Conservation (phyloP, 2,888 invertebrate genomes). For the Zaprionus bogoriensis region DNA sequence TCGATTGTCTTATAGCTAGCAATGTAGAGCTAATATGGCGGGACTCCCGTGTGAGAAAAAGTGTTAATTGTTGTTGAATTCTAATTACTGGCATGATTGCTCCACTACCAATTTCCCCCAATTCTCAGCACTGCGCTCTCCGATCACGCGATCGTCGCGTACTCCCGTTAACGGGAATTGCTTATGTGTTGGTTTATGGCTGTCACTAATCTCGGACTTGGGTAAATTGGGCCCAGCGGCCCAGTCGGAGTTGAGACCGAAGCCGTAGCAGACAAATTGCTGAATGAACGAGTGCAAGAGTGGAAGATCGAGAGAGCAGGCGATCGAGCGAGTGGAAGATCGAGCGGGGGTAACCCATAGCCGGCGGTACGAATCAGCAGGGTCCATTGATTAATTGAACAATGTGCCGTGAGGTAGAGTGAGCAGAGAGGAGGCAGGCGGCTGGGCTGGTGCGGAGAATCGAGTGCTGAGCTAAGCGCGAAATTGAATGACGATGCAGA, state of each 20-base stretch:
- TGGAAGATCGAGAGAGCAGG: not conserved
- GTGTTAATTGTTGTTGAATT: not conserved
- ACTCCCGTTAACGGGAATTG: constrained; percentile 31
- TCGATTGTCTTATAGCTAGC: not conserved
- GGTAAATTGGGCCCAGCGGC: constrained; percentile 48
- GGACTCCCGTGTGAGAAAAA: not conserved
- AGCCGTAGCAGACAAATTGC: constrained; percentile 49
- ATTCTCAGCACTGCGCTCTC: not conserved
- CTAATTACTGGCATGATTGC: too few relatives aligned
- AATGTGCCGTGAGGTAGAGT: too few relatives aligned
- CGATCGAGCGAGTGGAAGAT: not conserved
- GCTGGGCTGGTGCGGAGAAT: not conserved
- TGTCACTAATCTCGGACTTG: constrained; percentile 43
- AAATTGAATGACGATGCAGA: constrained; percentile 42
- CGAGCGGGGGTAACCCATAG: constrained; percentile 27
- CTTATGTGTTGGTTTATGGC: constrained; percentile 44
- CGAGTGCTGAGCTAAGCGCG: constrained; percentile 22
- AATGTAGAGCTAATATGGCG: too few relatives aligned
- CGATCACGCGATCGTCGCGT: not conserved
- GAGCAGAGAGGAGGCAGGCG: not conserved
- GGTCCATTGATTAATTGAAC: constrained; percentile 57
- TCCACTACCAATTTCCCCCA: too few relatives aligned
- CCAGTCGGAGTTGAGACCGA: not conserved
- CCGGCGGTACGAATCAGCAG: constrained; percentile 38
- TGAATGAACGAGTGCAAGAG: constrained; percentile 9